Conservation (phyloP, 1,140 invertebrate genomes). For the Drosophila oshimai region DNA sequence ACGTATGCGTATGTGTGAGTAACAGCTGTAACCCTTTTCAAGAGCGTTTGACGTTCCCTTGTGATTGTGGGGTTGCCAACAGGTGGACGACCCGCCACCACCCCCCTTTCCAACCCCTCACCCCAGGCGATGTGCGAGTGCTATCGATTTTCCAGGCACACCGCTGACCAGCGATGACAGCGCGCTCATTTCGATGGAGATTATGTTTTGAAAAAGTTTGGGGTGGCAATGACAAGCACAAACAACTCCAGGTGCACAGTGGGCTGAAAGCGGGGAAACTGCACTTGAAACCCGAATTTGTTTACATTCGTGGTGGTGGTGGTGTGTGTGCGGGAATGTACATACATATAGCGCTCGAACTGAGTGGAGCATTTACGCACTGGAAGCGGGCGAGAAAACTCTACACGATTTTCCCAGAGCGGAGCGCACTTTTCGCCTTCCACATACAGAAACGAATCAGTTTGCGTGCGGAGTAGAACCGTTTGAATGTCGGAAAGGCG, state of each 20-base stretch:
- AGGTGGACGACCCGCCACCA: slow-evolving; percentile 53
- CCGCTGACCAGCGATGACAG: slow-evolving; percentile 23
- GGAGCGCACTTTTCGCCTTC: slow-evolving; percentile 71
- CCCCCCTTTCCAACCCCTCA: neutral
- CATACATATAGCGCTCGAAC: neutral
- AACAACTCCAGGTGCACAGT: slow-evolving; percentile 45
- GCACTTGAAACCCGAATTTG: slow-evolving; percentile 62
- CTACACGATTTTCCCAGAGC: slow-evolving; percentile 66
- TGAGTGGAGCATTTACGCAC: slow-evolving; percentile 68
- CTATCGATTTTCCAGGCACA: slow-evolving; percentile 62
- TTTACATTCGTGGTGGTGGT: slow-evolving; percentile 57
- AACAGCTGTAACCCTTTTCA: slow-evolving; percentile 44
- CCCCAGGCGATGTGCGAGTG: slow-evolving; percentile 4
- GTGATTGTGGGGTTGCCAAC: slow-evolving; percentile 44
- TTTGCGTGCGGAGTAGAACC: slow-evolving; percentile 76
- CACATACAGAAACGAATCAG: slow-evolving; percentile 82
- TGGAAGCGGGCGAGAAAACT: slow-evolving; percentile 67
- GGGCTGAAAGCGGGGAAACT: slow-evolving; percentile 14
- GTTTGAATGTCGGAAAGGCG: slow-evolving; percentile 61
- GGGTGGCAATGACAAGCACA: neutral
- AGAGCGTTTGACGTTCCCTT: slow-evolving; percentile 7
- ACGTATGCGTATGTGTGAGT: neutral
- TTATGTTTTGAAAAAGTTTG: neutral
- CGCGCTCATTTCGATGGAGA: slow-evolving; percentile 6
- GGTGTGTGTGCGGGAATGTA: slow-evolving; percentile 9